Base-by-base conservation (phyloP, 2,888 invertebrate species). In the Erannis defoliaria region DNA sequence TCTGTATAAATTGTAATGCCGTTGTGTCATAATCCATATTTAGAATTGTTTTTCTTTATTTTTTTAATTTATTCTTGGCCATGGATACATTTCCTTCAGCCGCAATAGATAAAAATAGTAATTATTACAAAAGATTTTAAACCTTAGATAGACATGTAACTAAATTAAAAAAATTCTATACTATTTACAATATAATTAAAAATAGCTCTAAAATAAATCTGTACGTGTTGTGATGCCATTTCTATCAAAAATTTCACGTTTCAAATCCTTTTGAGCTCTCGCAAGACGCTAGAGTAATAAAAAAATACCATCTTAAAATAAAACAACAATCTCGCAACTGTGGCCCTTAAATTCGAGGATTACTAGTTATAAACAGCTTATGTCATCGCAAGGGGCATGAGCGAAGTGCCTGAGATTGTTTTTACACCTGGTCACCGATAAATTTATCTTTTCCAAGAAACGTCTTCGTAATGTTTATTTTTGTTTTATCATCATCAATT, bases 401-500 rank as follows among this genome's bases (percentile, higher is more conserved):
- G 49, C 58, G 64, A 42, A 53, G 35, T 45, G 46, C 42, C 16
- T 38, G 35, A 62, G 55, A 68, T 70, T 42, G 53, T 68, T 70
- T 50, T 43, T 60, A 55, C 33, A 59, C 68, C 37, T 63, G 57
- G 68, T 82, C 82, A 82, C 57, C 46, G 64, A 59, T 78, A 76
- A 67, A 71, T 72, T 73, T 80, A 81, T 74, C 66, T 64, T 70
- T 74, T 67, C 70, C 31, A 33, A 65, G 63, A 71, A 74, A 70
- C 64, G 68, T 55, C 73, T 73, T 73, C 68, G 71, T 56, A 58
- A 73, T 65, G 61, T 72, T 74, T 77, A 74, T 76, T 76, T 75
- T 73, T 45, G 54, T 51, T 45, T 61, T 55, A 62, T 62, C 55
- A 18, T 10, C 57, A 51, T 53, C 60, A 57, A 62, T 65, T 62